These are phyloP conservation scores for Rutpela maculata DNA, from an alignment of 2,888 invertebrate species.

Conservation along the genomic window DNA sequence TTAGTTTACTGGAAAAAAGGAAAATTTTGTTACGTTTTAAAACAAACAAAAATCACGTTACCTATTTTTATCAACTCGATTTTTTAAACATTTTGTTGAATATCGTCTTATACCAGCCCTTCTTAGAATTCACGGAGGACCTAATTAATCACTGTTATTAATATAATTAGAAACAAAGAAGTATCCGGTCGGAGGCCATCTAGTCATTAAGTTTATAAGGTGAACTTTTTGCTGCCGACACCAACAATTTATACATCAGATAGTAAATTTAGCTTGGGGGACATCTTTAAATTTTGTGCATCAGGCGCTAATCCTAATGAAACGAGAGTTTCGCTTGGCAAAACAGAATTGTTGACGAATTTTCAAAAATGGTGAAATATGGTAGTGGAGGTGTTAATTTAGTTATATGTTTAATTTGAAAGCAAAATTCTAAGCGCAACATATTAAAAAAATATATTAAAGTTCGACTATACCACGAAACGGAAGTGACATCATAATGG, in stretches of 20 bases:
- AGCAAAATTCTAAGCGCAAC: no score
- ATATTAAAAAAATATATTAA: no score
- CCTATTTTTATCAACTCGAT: constrained; percentile 52
- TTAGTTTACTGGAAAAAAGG: constrained; percentile 21
- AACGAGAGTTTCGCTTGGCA: no score
- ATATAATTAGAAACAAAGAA: constrained; percentile 20
- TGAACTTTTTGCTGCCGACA: not conserved
- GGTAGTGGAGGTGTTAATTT: no score
- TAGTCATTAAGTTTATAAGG: not conserved
- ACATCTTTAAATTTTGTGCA: not conserved
- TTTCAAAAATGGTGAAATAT: no score
- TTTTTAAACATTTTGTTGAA: constrained; percentile 61
- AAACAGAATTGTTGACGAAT: no score
- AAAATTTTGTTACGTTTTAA: constrained; percentile 31
- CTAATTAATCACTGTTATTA: constrained; percentile 44
- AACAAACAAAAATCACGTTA: constrained; percentile 37
- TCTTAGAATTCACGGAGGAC: constrained; percentile 48
- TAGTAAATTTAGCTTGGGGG: not conserved
- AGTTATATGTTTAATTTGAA: no score
- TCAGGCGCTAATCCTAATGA: no score
- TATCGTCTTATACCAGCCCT: constrained; percentile 60
- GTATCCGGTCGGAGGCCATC: not conserved
- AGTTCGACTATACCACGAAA: no score
- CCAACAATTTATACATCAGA: not conserved
- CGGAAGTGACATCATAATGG: no score